Evolutionary conservation across 2,113 vertebrate species (phyloP), one percentile per base, ranked within the genome.

Genomic region (Galemys pyrenaicus): DNA sequence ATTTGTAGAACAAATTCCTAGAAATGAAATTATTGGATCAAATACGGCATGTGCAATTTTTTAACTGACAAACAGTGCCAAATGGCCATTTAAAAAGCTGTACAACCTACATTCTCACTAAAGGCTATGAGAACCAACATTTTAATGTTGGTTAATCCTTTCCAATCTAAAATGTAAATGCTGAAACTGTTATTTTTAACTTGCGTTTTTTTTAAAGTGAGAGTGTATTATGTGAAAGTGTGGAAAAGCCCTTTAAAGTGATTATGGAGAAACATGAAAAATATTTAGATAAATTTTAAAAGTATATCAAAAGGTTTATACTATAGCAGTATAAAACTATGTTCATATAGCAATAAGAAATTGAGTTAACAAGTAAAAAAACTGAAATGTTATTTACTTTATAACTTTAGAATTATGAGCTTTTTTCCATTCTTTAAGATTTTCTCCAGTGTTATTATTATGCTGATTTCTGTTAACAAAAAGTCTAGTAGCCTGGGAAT

Each of bases 401-500:
- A 79, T 56, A 58, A 79, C 70, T 93, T 75, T 87, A 12, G 46
- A 92, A 89, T 94, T 95, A 70, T 16, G 73, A 41, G 2, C 71
- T 83, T 62, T 49, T 54, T 28, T 49, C 79, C 49, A 6, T 56
- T 82, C 78, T 65, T 46, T 41, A 96, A 84, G 82, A 82, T 94
- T 95, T 85, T 91, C 89, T 95, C 85, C 79, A 87, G 6, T 62
- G 20, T 58, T 94, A 9, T 88, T 94, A 84, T 88, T n/a, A 94
- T 71, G 65, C 17, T 94, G 46, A 93, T 92, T 94, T 94, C 82
- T 87, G 39, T 89, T 82, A 89, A 93, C 41, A 96, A 75, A 77
- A 89, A 86, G 44, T 82, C 70, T 86, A 92, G 51, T 26, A 75
- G 62, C 37, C 60, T 74, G 73, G 9, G 15, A 89, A n/a, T 89